Evolutionary conservation across 1,140 invertebrate genomes (phyloP).

Genomic region (Zaprionus davidi): DNA sequence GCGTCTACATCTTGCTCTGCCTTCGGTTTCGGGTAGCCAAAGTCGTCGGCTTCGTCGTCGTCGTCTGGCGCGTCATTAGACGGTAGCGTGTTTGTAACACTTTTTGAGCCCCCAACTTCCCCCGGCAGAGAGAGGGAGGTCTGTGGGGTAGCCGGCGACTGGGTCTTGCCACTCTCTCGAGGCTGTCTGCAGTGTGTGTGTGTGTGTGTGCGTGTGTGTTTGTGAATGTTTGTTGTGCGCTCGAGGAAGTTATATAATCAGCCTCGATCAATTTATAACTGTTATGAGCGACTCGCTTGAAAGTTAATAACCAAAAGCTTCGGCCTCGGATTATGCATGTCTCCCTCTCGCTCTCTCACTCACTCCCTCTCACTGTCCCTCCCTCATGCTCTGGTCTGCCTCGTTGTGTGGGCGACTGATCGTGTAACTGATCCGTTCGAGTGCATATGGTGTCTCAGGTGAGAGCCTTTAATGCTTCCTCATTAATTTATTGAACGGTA

Average conservation of each 20-base stretch:
- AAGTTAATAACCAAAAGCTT: constrained; percentile 66
- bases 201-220: too few relatives aligned
- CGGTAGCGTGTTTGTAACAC: constrained; percentile 80
- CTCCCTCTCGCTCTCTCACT: not conserved
- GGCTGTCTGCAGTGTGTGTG: constrained; percentile 8
- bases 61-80: constrained; percentile 55
- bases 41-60: constrained; percentile 7
- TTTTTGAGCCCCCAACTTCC: constrained; percentile 42
- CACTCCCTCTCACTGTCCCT: not conserved
- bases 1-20: constrained; percentile 9
- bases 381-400: not conserved
- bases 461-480: constrained; percentile 54
- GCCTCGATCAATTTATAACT: constrained; percentile 79
- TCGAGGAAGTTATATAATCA: constrained; percentile 81
- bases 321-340: constrained; percentile 22
- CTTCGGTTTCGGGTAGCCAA: constrained; percentile 37
- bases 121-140: not conserved
- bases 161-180: constrained; percentile 37
- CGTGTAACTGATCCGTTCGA: constrained; percentile 73
- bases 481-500: constrained; percentile 45
- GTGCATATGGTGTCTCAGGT: constrained; percentile 52
- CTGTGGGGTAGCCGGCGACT: constrained; percentile 32
- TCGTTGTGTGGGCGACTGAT: constrained; percentile 15
- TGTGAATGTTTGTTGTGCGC: constrained; percentile 30
- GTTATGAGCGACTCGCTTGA: constrained; percentile 64